These are phyloP conservation scores for Hermatobates lingyangjiaoensis DNA, from an alignment of 1,140 invertebrate genomes.

Conservation along the genomic window DNA sequence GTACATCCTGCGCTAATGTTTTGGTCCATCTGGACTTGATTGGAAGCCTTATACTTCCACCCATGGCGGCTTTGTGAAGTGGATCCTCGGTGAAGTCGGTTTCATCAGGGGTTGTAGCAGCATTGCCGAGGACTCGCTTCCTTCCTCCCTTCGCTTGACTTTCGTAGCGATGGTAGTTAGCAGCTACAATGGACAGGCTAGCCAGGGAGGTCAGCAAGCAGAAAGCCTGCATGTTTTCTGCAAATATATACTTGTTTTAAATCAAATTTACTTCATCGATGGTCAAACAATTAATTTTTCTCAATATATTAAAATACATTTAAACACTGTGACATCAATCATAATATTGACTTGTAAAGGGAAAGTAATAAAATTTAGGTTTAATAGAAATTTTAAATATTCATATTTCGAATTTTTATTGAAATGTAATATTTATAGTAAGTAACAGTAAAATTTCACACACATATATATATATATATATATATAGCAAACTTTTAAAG, in stretches of 20 bases:
- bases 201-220: slow-evolving; percentile 10
- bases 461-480: too few species aligned
- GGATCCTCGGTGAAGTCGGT: not conserved
- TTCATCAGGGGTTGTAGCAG: not conserved
- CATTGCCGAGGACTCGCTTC: slow-evolving; percentile 1
- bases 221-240: slow-evolving; percentile 10
- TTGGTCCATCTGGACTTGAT: not conserved
- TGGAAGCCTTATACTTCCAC: not conserved
- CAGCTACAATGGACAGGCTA: slow-evolving; percentile 4
- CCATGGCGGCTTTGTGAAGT: too few species aligned
- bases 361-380: too few species aligned
- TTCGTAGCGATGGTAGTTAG: slow-evolving; percentile 13
- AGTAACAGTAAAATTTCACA: too few species aligned
- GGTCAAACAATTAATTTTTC: too few species aligned
- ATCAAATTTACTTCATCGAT: not conserved
- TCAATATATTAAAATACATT: too few species aligned
- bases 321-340: too few species aligned
- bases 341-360: too few species aligned
- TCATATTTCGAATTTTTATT: too few species aligned
- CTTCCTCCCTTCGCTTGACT: slow-evolving; percentile 13
- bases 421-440: too few species aligned
- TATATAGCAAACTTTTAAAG: too few species aligned
- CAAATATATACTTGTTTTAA: not conserved
- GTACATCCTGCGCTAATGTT: slow-evolving; percentile 11
- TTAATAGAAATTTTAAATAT: too few species aligned